Conservation (phyloP, 2,797 vertebrate species). For the Mormyrops boulengeri region DNA sequence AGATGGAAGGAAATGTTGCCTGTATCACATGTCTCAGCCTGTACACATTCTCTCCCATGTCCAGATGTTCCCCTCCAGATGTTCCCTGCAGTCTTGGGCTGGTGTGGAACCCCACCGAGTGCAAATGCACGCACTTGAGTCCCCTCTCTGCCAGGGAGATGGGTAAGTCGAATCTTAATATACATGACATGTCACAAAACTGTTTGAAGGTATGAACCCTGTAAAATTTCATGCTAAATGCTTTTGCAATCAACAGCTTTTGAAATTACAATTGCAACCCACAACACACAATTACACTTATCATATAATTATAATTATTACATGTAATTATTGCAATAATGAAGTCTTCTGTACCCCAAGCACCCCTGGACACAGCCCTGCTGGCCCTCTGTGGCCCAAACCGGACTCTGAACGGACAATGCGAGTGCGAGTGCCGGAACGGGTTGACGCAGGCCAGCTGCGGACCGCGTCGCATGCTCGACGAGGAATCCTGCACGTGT, state of each 20-base stretch:
- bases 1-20: neutral
- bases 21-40: neutral
- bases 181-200: neutral
- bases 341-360: neutral
- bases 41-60: neutral
- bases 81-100: neutral
- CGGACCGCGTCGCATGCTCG: neutral
- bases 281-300: neutral
- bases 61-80: slow-evolving; percentile 12
- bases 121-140: slow-evolving; percentile 7
- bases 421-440: slow-evolving; percentile 18
- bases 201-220: neutral
- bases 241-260: neutral
- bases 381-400: slow-evolving; percentile 22
- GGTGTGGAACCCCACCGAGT: slow-evolving; percentile 14
- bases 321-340: neutral
- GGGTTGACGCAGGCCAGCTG: slow-evolving; percentile 20
- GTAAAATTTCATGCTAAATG: neutral
- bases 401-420: slow-evolving; percentile 13
- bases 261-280: neutral
- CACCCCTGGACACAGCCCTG: neutral
- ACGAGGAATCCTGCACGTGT: slow-evolving; percentile 20
- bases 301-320: neutral
- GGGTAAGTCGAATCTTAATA: neutral
- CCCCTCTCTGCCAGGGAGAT: neutral